Evolutionary conservation across 2,113 vertebrate genomes (phyloP).

Genomic region (Mola mola): DNA sequence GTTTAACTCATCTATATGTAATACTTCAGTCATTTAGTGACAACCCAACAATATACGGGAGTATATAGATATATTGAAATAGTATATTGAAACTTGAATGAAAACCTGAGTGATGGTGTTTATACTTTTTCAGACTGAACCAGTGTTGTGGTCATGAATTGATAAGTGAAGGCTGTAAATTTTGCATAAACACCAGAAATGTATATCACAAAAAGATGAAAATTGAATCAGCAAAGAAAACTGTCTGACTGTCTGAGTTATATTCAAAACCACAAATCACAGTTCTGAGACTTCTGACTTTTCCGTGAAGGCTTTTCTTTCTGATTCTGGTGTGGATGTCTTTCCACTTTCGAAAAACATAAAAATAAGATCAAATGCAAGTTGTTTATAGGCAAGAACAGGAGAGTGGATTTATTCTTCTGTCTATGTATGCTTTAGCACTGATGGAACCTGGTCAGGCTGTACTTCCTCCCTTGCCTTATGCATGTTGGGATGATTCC

Average conservation of each 20-base stretch:
- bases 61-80: too few species aligned
- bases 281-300: not conserved
- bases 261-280: slow-evolving; percentile 27
- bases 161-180: not conserved
- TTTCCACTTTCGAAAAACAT: slow-evolving; percentile 1
- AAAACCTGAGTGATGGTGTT: too few species aligned
- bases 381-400: not conserved
- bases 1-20: too few species aligned
- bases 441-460: not conserved
- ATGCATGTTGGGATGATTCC: not conserved
- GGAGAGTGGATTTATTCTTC: not conserved
- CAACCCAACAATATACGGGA: too few species aligned
- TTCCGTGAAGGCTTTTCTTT: not conserved
- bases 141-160: not conserved
- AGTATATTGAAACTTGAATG: too few species aligned
- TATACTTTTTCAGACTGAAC: not conserved
- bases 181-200: not conserved
- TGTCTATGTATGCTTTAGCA: not conserved
- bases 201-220: too few species aligned
- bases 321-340: not conserved
- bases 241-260: slow-evolving; percentile 13
- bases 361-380: not conserved
- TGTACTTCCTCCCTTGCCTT: not conserved
- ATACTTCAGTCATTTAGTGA: too few species aligned
- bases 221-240: too few species aligned